A percentile compares a stretch with the other conserved stretches of the same genome.
Evolutionary conservation across 2,888 invertebrate species (phyloP).

Genomic region (Dusona sp.): DNA sequence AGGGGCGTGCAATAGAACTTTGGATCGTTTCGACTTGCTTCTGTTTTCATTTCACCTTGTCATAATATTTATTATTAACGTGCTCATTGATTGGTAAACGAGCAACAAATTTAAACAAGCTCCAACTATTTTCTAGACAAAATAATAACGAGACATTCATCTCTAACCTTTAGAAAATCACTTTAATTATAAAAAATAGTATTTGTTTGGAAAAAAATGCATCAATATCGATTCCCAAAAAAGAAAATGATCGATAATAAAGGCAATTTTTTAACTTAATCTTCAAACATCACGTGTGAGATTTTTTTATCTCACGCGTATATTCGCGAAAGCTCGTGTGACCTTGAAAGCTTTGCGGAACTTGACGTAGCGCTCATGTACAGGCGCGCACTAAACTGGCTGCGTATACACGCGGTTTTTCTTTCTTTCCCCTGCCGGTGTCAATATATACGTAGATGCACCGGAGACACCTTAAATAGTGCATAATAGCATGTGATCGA

Average conservation of each 20-base stretch:
- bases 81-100: not conserved
- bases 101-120: not conserved
- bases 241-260: too few species aligned
- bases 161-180: not conserved
- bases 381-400: constrained; percentile 16
- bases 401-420: constrained; percentile 41
- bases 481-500: constrained; percentile 7
- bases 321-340: not conserved
- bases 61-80: constrained; percentile 27
- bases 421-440: not conserved
- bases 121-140: not conserved
- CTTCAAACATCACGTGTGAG: not conserved
- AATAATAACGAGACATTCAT: not conserved
- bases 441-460: constrained; percentile 40
- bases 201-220: too few species aligned
- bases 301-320: not conserved
- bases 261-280: not conserved
- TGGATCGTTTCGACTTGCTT: constrained; percentile 20
- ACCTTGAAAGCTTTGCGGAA: constrained; percentile 39
- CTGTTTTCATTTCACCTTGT: not conserved
- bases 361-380: constrained; percentile 51
- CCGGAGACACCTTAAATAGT: constrained; percentile 46
- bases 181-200: not conserved
- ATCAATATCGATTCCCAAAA: too few species aligned
- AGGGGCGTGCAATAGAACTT: constrained; percentile 1